Evolutionary conservation across 2,888 invertebrate species (phyloP).

Genomic region (Heliconius hortense): DNA sequence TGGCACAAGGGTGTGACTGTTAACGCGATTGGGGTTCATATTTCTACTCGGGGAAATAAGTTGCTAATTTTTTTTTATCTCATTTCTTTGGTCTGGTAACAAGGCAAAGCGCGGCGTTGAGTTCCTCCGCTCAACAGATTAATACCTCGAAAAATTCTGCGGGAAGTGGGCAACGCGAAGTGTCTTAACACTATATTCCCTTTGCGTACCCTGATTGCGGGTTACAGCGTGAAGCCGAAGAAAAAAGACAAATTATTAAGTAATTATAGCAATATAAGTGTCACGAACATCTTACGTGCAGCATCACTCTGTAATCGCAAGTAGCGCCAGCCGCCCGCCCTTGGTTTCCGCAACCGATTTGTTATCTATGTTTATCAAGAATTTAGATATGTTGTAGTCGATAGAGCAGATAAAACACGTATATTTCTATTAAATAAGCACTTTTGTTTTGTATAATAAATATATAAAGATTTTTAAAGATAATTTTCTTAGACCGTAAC

Average conservation of each 20-base stretch:
- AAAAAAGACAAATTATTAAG: not conserved
- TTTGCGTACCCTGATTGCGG: too few species aligned
- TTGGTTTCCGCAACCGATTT: constrained; percentile 30
- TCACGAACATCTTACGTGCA: constrained; percentile 53
- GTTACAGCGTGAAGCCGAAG: too few species aligned
- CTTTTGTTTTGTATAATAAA: not conserved
- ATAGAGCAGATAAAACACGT: constrained; percentile 49
- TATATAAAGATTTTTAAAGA: not conserved
- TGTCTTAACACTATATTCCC: too few species aligned
- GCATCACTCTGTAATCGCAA: constrained; percentile 57
- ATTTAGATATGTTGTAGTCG: constrained; percentile 44
- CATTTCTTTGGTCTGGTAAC: too few species aligned
- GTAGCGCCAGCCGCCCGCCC: constrained; percentile 29
- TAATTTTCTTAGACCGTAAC: too few species aligned
- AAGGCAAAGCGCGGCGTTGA: too few species aligned
- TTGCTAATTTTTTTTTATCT: too few species aligned
- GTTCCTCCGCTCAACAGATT: too few species aligned
- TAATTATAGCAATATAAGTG: constrained; percentile 29
- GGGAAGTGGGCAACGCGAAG: too few species aligned
- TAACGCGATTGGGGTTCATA: not conserved
- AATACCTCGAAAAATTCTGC: too few species aligned
- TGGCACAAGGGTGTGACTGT: too few species aligned
- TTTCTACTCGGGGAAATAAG: too few species aligned
- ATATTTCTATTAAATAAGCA: constrained; percentile 18
- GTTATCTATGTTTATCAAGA: constrained; percentile 48